Evolutionary conservation across 2,113 vertebrate species (phyloP).

Genomic region (Macroglossus sobrinus): DNA sequence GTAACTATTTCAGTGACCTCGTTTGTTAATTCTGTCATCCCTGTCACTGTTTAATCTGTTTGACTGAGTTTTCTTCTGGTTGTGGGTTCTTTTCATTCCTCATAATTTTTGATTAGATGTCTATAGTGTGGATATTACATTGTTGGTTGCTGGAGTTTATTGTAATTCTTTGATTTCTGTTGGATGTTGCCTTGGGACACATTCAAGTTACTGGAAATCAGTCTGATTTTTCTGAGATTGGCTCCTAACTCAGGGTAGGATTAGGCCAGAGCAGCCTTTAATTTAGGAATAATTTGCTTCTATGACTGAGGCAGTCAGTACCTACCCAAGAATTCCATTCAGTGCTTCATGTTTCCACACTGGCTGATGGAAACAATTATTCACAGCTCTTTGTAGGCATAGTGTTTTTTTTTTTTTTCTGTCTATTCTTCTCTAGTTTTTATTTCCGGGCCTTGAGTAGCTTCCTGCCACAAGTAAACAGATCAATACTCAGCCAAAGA

Average conservation of each 20-base stretch:
- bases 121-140: not conserved
- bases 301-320: not conserved
- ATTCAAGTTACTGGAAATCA: not conserved
- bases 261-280: not conserved
- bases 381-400: not conserved
- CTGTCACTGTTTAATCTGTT: not conserved
- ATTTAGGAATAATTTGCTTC: not conserved
- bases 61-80: not conserved
- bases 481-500: not conserved
- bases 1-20: not conserved
- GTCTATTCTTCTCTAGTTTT: not conserved
- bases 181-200: not conserved
- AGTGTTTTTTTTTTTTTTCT: no score
- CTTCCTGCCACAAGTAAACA: not conserved
- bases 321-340: not conserved
- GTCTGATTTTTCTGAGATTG: not conserved
- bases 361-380: not conserved
- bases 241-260: not conserved
- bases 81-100: not conserved
- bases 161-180: not conserved
- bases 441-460: not conserved
- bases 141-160: not conserved
- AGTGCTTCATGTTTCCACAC: no score
- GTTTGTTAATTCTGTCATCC: not conserved
- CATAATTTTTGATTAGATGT: not conserved